Conservation (phyloP, 1,140 invertebrate genomes). For the Saccostrea cuccullata region DNA sequence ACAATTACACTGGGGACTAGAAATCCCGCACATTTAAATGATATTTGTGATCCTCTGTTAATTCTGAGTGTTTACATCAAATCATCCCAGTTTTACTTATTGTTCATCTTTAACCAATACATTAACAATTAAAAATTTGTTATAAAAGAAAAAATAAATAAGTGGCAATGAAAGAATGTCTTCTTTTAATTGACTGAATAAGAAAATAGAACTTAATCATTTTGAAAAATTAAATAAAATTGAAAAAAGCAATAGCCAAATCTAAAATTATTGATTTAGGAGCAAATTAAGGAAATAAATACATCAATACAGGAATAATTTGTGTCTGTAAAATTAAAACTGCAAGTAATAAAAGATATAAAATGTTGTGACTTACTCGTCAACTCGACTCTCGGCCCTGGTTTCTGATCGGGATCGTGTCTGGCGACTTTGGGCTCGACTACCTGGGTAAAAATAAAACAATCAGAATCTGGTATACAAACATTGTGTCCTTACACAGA, state of each 20-base stretch:
- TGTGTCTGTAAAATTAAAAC: not conserved
- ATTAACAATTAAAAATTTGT: no score
- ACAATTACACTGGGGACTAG: no score
- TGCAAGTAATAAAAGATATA: not conserved
- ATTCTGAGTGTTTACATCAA: no score
- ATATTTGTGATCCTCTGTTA: no score
- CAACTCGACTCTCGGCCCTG: conserved; percentile 44
- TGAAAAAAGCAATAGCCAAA: not conserved
- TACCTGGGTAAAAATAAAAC: conserved; percentile 50
- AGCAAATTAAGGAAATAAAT: not conserved
- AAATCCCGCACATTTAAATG: no score
- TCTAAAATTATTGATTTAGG: not conserved
- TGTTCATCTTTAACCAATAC: no score
- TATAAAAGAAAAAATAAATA: no score
- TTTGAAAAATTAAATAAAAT: not conserved
- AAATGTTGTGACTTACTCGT: conserved; percentile 39
- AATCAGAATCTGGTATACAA: not conserved
- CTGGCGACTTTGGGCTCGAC: conserved; percentile 50
- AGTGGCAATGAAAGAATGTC: no score
- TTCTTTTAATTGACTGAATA: no score
- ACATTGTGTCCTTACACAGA: not conserved
- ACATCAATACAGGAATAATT: not conserved
- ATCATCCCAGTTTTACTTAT: no score
- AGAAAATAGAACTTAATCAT: no score
- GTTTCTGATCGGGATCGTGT: conserved; percentile 46